A percentile compares a stretch with the other conserved stretches of the same genome.
Conservation (phyloP, 2,888 invertebrate species). For the Drosophila mulleri region DNA sequence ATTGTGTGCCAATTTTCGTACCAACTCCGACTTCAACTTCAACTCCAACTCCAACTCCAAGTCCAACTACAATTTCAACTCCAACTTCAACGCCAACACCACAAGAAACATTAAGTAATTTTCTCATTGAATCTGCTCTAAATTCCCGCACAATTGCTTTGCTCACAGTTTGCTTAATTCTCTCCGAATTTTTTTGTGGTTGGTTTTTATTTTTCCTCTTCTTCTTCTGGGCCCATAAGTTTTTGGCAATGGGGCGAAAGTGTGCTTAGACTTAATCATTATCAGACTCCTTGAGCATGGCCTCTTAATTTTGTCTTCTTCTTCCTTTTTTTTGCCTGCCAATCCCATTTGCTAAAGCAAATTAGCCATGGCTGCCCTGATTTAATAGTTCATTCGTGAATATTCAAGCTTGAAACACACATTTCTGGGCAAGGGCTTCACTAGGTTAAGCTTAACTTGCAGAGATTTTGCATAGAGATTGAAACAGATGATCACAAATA, state of each 20-base stretch:
- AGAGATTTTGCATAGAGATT: conserved; percentile 1
- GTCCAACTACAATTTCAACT: conserved; percentile 14
- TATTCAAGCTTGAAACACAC: conserved; percentile 27
- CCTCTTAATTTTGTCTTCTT: conserved; percentile 11
- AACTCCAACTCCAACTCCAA: conserved; percentile 4
- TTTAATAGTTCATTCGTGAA: conserved; percentile 48
- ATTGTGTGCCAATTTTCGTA: conserved; percentile 62
- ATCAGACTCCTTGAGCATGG: conserved; percentile 14
- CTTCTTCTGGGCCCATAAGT: conserved; percentile 26
- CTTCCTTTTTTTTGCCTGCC: conserved; percentile 7
- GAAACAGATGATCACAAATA: too few species aligned
- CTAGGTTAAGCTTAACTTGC: background rate
- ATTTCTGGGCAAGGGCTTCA: conserved; percentile 28
- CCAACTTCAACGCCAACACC: conserved; percentile 16
- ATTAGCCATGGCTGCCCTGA: conserved; percentile 47
- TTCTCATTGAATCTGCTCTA: conserved; percentile 68
- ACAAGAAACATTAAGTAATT: conserved; percentile 70
- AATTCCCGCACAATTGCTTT: conserved; percentile 73
- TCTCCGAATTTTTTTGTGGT: conserved; percentile 41
- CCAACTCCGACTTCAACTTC: background rate
- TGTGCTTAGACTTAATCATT: conserved; percentile 34
- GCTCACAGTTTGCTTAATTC: conserved; percentile 52
- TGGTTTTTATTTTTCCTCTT: conserved; percentile 17
- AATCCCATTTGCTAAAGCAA: conserved; percentile 20
- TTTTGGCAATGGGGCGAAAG: conserved; percentile 51